A percentile compares a stretch with the other conserved stretches of the same genome.
Conservation (phyloP, 2,888 invertebrate genomes). For the Erannis defoliaria region DNA sequence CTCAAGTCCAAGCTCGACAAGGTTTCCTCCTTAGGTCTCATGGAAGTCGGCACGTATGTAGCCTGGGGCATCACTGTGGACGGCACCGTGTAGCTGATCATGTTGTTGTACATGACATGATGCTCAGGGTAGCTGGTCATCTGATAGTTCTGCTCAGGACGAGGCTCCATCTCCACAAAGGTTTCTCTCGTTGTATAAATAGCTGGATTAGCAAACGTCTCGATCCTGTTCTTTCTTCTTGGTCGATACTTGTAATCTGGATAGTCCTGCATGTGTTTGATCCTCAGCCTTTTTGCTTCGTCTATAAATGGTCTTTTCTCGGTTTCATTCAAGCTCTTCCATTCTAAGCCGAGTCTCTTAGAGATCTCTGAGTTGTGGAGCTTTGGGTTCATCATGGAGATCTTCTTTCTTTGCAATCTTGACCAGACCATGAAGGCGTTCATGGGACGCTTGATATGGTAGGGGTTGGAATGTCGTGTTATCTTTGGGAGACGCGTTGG, state of each 20-base stretch:
- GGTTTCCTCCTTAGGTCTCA: conserved; percentile 73
- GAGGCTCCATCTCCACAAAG: conserved; percentile 73
- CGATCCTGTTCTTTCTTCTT: conserved; percentile 86
- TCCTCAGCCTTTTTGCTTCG: conserved; percentile 93
- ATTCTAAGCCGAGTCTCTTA: conserved; percentile 93
- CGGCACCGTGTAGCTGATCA: conserved; percentile 76
- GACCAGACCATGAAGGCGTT: conserved; percentile 99
- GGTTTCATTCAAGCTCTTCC: conserved; percentile 92
- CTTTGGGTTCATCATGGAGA: conserved; percentile 93
- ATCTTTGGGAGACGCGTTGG: conserved; percentile 65
- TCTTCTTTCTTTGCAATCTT: conserved; percentile 93
- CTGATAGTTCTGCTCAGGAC: conserved; percentile 70
- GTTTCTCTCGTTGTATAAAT: conserved; percentile 69
- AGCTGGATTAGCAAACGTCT: conserved; percentile 64
- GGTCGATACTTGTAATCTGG: conserved; percentile 91
- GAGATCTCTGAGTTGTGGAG: conserved; percentile 93
- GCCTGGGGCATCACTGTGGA: conserved; percentile 63
- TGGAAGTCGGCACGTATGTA: conserved; percentile 65
- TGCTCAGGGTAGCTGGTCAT: conserved; percentile 74
- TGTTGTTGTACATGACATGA: conserved; percentile 78
- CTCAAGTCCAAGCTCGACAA: conserved; percentile 70
- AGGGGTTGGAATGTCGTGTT: conserved; percentile 86
- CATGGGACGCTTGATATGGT: conserved; percentile 98
- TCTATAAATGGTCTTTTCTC: conserved; percentile 96
- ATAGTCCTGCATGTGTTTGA: conserved; percentile 90